These are phyloP conservation scores for Drosophila tani DNA, from an alignment of 1,140 invertebrate species.

Conservation along the genomic window DNA sequence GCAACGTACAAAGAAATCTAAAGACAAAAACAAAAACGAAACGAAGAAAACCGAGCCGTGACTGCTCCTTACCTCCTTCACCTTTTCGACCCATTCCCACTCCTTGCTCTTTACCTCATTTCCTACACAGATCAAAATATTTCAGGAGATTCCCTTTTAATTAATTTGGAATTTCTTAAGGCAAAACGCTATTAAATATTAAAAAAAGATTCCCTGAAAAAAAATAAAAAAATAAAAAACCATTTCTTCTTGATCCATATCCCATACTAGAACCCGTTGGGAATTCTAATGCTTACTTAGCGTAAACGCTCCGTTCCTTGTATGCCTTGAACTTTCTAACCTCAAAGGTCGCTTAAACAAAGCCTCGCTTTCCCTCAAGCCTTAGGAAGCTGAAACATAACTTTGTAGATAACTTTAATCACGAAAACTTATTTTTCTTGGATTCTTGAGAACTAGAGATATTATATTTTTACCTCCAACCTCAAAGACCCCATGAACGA, in stretches of 20 bases:
- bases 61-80: conserved; percentile 35
- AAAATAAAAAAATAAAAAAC: background rate
- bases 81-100: conserved; percentile 18
- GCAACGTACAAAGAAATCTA: conserved; percentile 59
- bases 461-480: too few species aligned
- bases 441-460: too few species aligned
- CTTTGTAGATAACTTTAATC: background rate
- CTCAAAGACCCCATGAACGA: background rate
- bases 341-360: background rate
- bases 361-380: background rate
- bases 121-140: conserved; percentile 6
- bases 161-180: background rate
- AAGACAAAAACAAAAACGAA: conserved; percentile 43
- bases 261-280: too few species aligned
- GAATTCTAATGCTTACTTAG: too few species aligned
- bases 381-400: background rate
- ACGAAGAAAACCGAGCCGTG: conserved; percentile 14
- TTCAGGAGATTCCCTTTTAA: background rate
- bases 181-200: too few species aligned
- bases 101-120: conserved; percentile 13
- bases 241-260: too few species aligned
- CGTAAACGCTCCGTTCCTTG: background rate
- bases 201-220: background rate
- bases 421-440: background rate
- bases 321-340: background rate